Evolutionary conservation across 2,888 invertebrate species (phyloP).

Genomic region (Agriopis aurantiaria): DNA sequence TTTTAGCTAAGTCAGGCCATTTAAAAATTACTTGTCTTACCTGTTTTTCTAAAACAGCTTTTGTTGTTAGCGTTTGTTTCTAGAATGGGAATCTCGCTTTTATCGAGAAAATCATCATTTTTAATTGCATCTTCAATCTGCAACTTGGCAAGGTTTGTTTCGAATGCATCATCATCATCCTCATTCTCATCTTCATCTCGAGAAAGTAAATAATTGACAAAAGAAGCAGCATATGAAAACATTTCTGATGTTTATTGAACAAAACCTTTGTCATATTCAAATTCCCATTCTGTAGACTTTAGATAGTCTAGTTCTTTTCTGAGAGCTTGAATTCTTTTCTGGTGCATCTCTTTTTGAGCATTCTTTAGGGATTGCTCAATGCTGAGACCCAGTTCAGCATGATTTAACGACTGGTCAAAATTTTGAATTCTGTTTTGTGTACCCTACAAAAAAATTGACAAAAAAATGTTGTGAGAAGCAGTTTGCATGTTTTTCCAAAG

Average conservation of each 20-base stretch:
- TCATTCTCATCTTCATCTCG: constrained; percentile 61
- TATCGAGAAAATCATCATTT: constrained; percentile 42
- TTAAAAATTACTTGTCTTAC: constrained; percentile 48
- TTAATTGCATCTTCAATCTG: constrained; percentile 40
- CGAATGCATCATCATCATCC: constrained; percentile 70
- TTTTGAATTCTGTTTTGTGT: constrained; percentile 68
- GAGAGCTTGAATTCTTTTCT: constrained; percentile 89
- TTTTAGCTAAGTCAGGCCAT: too few relatives aligned
- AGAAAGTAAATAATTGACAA: constrained; percentile 71
- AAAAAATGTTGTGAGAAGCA: not conserved
- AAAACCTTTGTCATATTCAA: constrained; percentile 90
- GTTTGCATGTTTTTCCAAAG: too few relatives aligned
- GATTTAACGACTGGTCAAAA: constrained; percentile 81
- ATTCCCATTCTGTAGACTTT: constrained; percentile 94
- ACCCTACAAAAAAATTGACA: constrained; percentile 61
- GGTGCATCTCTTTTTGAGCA: constrained; percentile 89
- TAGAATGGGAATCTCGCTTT: constrained; percentile 21
- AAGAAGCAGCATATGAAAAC: constrained; percentile 75
- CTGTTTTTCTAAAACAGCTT: constrained; percentile 73
- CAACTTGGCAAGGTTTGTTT: constrained; percentile 65
- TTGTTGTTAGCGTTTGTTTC: constrained; percentile 59
- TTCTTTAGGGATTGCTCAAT: constrained; percentile 85
- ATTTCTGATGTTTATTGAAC: constrained; percentile 81
- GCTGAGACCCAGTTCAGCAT: constrained; percentile 83
- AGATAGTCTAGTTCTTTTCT: constrained; percentile 92